phyloP scores from a whole-genome alignment of 2,888 invertebrate species.

The Petrolisthes manimaculis region DNA sequence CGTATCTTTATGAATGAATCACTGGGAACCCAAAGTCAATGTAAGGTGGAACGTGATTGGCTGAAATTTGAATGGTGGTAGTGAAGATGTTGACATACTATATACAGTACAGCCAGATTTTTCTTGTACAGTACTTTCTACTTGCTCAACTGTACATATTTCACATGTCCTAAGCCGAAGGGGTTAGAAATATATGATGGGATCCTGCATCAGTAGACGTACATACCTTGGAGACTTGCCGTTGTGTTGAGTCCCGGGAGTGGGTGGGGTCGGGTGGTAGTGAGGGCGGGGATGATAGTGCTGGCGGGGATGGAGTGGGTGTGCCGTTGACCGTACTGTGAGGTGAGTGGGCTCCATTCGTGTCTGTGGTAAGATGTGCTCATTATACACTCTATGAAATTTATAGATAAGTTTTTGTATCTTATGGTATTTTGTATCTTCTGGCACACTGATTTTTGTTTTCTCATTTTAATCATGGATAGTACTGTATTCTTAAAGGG shows the following conservation, averaged over 20 bases:
- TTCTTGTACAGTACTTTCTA: no score
- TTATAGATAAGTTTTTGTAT: neutral
- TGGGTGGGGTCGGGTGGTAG: conserved; percentile 32
- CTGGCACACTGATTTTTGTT: neutral
- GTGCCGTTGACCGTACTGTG: conserved; percentile 63
- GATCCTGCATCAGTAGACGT: neutral
- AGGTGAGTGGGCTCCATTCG: conserved; percentile 59
- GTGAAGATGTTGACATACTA: no score
- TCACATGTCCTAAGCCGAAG: no score
- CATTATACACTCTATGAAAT: neutral
- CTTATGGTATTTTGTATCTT: neutral
- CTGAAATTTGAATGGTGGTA: no score
- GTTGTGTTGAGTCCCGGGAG: conserved; percentile 47
- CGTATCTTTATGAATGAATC: no score
- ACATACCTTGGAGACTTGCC: conserved; percentile 55
- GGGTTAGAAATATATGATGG: no score
- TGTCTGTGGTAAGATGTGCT: conserved; percentile 14
- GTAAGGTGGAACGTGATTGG: no score
- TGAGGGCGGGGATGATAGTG: conserved; percentile 50
- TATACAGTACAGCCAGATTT: no score
- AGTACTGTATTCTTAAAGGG: no score
- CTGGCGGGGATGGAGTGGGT: conserved; percentile 57
- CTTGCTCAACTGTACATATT: no score
- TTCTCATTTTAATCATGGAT: neutral
- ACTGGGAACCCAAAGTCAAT: no score